A percentile compares a stretch with the other conserved stretches of the same genome.
Conservation (phyloP, 2,113 vertebrate genomes). For the Osmerus mordax region DNA sequence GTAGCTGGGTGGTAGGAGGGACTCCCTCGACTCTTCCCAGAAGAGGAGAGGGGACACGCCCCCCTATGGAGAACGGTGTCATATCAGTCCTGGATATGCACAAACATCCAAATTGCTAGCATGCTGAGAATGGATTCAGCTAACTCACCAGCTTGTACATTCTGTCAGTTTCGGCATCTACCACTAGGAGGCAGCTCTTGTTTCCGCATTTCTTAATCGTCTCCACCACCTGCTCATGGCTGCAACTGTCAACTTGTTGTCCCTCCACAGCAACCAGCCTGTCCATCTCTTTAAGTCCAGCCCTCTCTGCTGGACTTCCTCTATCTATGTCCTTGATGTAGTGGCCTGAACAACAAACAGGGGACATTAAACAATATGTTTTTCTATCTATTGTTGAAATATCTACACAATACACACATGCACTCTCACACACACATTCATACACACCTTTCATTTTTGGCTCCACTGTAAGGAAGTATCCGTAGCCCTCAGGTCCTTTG, state of each 20-base stretch:
- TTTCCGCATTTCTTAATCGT: constrained; percentile 75
- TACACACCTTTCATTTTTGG: constrained; percentile 48
- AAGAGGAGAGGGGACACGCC: constrained; percentile 80
- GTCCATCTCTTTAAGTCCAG: constrained; percentile 79
- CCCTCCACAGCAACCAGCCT: constrained; percentile 85
- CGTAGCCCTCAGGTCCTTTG: constrained; percentile 79
- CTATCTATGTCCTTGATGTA: constrained; percentile 78
- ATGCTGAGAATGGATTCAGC: no score
- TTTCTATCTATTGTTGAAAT: not conserved
- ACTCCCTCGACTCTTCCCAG: constrained; percentile 68
- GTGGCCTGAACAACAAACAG: constrained; percentile 70
- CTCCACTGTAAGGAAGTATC: constrained; percentile 79
- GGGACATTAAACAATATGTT: not conserved
- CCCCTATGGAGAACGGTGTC: constrained; percentile 69
- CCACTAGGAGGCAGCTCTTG: constrained; percentile 78
- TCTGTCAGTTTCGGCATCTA: constrained; percentile 78
- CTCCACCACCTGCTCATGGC: constrained; percentile 80
- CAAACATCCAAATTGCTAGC: no score
- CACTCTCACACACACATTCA: not conserved
- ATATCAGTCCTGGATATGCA: not conserved
- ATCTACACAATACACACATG: not conserved
- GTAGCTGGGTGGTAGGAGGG: constrained; percentile 53
- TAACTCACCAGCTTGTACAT: constrained; percentile 83
- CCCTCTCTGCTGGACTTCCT: constrained; percentile 80
- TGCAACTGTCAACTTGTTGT: constrained; percentile 65